Evolutionary conservation across 2,888 invertebrate genomes (phyloP).

Genomic region (Andrena bicolor): DNA sequence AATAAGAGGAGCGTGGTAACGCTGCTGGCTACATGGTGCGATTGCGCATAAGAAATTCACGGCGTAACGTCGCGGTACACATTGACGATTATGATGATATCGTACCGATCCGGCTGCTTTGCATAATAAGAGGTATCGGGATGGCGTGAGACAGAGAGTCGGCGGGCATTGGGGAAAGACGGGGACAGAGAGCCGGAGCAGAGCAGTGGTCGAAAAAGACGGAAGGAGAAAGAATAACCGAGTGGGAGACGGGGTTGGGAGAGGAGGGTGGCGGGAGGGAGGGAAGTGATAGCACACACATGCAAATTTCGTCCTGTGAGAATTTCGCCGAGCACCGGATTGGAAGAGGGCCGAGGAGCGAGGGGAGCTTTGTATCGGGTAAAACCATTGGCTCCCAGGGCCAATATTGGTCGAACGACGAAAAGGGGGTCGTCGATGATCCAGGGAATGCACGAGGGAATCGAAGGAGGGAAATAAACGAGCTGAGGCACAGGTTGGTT

Average conservation of each 20-base stretch:
- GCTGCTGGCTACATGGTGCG: conserved; percentile 40
- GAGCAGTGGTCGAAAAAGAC: conserved; percentile 28
- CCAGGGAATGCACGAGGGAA: conserved; percentile 52
- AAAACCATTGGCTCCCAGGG: conserved; percentile 59
- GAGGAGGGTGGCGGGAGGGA: neutral
- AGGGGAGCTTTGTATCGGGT: conserved; percentile 62
- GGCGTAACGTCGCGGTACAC: conserved; percentile 71
- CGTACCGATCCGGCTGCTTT: conserved; percentile 77
- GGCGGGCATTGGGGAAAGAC: neutral
- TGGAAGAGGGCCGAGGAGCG: neutral
- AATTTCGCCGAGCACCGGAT: conserved; percentile 53
- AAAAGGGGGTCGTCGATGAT: conserved; percentile 59
- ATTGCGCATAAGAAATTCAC: conserved; percentile 74
- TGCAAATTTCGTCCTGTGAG: conserved; percentile 67
- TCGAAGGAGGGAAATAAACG: conserved; percentile 61
- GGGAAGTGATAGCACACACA: conserved; percentile 51
- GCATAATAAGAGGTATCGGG: conserved; percentile 79
- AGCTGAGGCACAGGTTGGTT: conserved; percentile 40
- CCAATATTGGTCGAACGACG: conserved; percentile 65
- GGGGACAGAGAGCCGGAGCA: neutral
- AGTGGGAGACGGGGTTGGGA: neutral
- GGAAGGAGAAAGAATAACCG: conserved; percentile 6
- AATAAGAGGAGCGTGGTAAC: conserved; percentile 44
- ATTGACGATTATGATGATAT: conserved; percentile 78
- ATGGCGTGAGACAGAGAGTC: conserved; percentile 62